These are phyloP conservation scores for Drosophila kambysellisi DNA, from an alignment of 2,888 invertebrate species.

Conservation along the genomic window DNA sequence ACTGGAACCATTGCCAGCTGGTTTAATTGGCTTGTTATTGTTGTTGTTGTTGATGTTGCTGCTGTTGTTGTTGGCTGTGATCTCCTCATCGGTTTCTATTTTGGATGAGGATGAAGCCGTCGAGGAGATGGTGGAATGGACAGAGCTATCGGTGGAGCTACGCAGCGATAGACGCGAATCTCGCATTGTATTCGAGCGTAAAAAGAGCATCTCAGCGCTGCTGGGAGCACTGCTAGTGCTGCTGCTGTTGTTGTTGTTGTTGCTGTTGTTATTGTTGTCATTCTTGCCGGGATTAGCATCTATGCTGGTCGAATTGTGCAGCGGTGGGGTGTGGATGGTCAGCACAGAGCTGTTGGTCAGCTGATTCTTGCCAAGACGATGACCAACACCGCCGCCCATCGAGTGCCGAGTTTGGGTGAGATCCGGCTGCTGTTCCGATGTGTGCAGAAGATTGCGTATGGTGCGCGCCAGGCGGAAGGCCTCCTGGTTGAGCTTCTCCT, in stretches of 20 bases:
- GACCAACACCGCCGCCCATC: slow-evolving; percentile 42
- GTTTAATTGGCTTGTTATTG: slow-evolving; percentile 45
- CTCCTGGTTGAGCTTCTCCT: slow-evolving; percentile 89
- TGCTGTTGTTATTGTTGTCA: slow-evolving; percentile 1
- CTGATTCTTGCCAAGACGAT: slow-evolving; percentile 63
- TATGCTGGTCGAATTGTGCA: slow-evolving; percentile 68
- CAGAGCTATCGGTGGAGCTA: slow-evolving; percentile 85
- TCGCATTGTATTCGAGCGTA: slow-evolving; percentile 83
- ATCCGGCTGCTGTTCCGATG: slow-evolving; percentile 88
- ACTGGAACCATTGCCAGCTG: slow-evolving; percentile 74
- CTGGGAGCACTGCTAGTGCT: slow-evolving; percentile 27
- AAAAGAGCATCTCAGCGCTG: slow-evolving; percentile 81
- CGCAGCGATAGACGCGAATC: slow-evolving; percentile 84
- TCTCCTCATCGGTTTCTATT: slow-evolving; percentile 84
- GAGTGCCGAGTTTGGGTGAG: slow-evolving; percentile 66
- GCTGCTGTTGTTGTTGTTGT: not conserved
- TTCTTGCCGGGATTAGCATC: slow-evolving; percentile 24
- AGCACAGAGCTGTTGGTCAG: slow-evolving; percentile 55
- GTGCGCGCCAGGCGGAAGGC: slow-evolving; percentile 89
- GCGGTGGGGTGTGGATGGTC: slow-evolving; percentile 52
- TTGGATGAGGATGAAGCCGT: slow-evolving; percentile 82
- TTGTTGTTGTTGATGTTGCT: slow-evolving; percentile 23
- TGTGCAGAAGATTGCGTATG: slow-evolving; percentile 88
- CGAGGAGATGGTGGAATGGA: slow-evolving; percentile 84
- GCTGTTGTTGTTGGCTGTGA: slow-evolving; percentile 31